Evolutionary conservation across 2,888 invertebrate genomes (phyloP).

Genomic region (Andrena bucephala): DNA sequence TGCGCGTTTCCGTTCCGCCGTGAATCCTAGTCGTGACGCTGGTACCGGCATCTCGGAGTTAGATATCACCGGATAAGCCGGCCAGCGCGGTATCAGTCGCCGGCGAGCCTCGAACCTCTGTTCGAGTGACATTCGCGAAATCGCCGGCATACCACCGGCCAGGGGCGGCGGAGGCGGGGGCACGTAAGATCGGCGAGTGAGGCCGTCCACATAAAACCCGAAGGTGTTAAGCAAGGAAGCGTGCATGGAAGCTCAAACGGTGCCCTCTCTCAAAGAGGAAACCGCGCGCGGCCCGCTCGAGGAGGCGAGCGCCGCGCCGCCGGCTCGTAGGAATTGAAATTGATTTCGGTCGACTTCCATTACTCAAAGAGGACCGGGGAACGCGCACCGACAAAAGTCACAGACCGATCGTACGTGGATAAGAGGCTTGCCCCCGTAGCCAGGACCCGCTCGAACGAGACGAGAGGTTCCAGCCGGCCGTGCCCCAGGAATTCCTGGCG

Average conservation of each 20-base stretch:
- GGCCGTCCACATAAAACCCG: conserved; percentile 55
- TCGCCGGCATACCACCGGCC: conserved; percentile 45
- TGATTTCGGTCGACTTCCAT: conserved; percentile 81
- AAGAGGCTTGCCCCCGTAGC: conserved; percentile 68
- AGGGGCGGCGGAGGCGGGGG: neutral
- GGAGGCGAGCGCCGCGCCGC: conserved; percentile 50
- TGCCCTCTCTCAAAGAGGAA: conserved; percentile 62
- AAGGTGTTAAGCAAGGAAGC: conserved; percentile 67
- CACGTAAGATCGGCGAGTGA: conserved; percentile 41
- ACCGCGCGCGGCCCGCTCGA: conserved; percentile 53
- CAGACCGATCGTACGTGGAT: conserved; percentile 77
- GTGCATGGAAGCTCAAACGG: conserved; percentile 53
- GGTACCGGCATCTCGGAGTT: neutral
- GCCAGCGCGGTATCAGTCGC: conserved; percentile 35
- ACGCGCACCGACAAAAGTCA: conserved; percentile 80
- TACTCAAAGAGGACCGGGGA: conserved; percentile 78
- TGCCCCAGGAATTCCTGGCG: conserved; percentile 78
- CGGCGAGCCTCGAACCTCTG: conserved; percentile 10
- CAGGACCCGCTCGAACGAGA: conserved; percentile 63
- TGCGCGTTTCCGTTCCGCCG: neutral
- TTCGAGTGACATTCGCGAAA: conserved; percentile 46
- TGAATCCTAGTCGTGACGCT: neutral
- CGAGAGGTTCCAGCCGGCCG: conserved; percentile 67
- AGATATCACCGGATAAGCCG: conserved; percentile 32
- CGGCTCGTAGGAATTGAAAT: conserved; percentile 78